Evolutionary conservation across 2,888 invertebrate species (phyloP).

Genomic region (Tholera decimalis): DNA sequence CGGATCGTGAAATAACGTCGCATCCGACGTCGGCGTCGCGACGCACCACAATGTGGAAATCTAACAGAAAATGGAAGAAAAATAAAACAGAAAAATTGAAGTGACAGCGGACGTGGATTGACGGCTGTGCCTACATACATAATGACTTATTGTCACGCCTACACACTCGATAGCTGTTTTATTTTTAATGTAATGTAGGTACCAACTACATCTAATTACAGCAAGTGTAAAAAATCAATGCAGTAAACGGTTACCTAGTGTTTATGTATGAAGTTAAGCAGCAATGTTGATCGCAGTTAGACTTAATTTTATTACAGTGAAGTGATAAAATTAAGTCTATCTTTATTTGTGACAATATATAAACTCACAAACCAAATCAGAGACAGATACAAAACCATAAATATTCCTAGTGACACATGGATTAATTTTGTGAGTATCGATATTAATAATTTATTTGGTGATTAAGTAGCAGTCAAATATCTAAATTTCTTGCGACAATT

Average conservation of each 20-base stretch:
- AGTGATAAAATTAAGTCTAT: constrained; percentile 23
- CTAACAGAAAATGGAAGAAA: constrained; percentile 67
- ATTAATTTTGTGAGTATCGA: constrained; percentile 43
- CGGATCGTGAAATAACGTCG: constrained; percentile 81
- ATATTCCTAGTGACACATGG: constrained; percentile 38
- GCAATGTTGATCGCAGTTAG: constrained; percentile 1
- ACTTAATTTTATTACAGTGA: constrained; percentile 1
- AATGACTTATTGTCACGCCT: constrained; percentile 74
- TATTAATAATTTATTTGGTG: constrained; percentile 45
- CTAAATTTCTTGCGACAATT: constrained; percentile 28
- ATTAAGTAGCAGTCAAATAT: constrained; percentile 47
- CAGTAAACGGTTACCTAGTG: constrained; percentile 13
- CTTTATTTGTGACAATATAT: constrained; percentile 38
- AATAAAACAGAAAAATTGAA: constrained; percentile 64
- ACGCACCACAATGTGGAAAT: constrained; percentile 62
- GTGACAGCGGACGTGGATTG: constrained; percentile 66
- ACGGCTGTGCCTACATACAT: constrained; percentile 68
- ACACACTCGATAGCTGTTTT: constrained; percentile 58
- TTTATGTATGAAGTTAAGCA: constrained; percentile 1
- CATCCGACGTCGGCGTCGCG: constrained; percentile 69
- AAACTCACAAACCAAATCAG: constrained; percentile 26
- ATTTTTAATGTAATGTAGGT: constrained; percentile 52
- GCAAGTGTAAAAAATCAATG: constrained; percentile 36
- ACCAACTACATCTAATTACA: constrained; percentile 54
- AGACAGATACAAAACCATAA: constrained; percentile 31